Percentiles rank a stretch among this genome's conserved stretches.
phyloP scores from a whole-genome alignment of 2,888 invertebrate species.

The Desoria tigrina region DNA sequence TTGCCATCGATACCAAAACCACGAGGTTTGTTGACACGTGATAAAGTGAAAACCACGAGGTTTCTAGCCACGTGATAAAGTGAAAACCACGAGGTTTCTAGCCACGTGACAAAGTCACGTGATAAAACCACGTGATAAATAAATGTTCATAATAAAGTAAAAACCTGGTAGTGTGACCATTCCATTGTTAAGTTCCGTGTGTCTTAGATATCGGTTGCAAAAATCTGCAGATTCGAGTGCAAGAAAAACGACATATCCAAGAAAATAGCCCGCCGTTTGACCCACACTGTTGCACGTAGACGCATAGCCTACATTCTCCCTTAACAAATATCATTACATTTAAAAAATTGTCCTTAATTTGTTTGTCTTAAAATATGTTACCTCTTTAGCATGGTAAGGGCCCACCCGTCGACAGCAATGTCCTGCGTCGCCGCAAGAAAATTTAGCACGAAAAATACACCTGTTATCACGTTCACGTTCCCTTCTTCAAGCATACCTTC shows the following conservation, averaged over 20 bases:
- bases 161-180: constrained; percentile 57
- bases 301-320: constrained; percentile 93
- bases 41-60: too few relatives aligned
- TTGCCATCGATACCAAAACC: too few relatives aligned
- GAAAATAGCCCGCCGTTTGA: constrained; percentile 94
- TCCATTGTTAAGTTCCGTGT: constrained; percentile 57
- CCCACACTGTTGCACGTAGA: constrained; percentile 99
- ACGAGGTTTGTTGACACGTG: too few relatives aligned
- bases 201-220: constrained; percentile 87
- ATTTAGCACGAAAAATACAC: constrained; percentile 85
- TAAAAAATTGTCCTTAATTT: not conserved
- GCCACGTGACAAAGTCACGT: too few relatives aligned
- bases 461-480: constrained; percentile 75
- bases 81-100: too few relatives aligned
- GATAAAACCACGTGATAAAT: too few relatives aligned
- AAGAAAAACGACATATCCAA: constrained; percentile 94
- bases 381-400: constrained; percentile 95
- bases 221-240: constrained; percentile 94
- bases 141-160: constrained; percentile 57
- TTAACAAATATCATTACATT: constrained; percentile 57
- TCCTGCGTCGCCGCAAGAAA: constrained; percentile 99
- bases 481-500: not conserved
- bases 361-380: constrained; percentile 56
- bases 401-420: constrained; percentile 99
- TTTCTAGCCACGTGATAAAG: too few relatives aligned